A percentile compares a stretch with the other conserved stretches of the same genome.
Conservation (phyloP, 2,888 invertebrate species). For the Cantharis flavilabris region DNA sequence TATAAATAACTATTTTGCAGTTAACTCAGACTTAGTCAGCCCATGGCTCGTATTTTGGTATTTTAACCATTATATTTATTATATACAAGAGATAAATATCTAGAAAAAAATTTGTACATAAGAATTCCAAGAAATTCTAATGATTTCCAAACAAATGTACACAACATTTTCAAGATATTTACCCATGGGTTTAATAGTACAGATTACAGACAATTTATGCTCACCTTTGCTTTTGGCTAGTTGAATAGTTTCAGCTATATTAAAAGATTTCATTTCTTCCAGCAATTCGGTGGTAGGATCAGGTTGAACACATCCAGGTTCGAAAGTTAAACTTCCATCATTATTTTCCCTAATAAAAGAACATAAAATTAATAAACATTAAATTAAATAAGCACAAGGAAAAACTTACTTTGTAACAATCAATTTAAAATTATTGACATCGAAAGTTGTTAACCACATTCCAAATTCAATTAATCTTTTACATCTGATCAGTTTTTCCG, state of each 20-base stretch:
- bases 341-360: constrained; percentile 36
- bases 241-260: constrained; percentile 46
- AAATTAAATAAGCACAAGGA: neutral
- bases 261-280: constrained; percentile 61
- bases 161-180: too few species aligned
- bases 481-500: constrained; percentile 58
- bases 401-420: constrained; percentile 32
- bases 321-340: constrained; percentile 44
- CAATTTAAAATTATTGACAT: constrained; percentile 51
- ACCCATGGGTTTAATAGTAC: neutral
- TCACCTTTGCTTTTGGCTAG: constrained; percentile 39
- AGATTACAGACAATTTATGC: neutral
- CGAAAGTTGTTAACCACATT: constrained; percentile 56
- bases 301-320: constrained; percentile 54
- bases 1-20: too few species aligned
- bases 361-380: neutral
- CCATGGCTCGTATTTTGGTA: too few species aligned
- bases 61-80: too few species aligned
- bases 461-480: constrained; percentile 59
- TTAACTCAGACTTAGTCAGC: too few species aligned
- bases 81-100: too few species aligned
- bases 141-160: too few species aligned
- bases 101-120: too few species aligned
- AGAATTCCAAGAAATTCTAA: too few species aligned
- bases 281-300: constrained; percentile 59